Conservation (phyloP, 2,797 vertebrate genomes). For the Pseudochromis fuscus region DNA sequence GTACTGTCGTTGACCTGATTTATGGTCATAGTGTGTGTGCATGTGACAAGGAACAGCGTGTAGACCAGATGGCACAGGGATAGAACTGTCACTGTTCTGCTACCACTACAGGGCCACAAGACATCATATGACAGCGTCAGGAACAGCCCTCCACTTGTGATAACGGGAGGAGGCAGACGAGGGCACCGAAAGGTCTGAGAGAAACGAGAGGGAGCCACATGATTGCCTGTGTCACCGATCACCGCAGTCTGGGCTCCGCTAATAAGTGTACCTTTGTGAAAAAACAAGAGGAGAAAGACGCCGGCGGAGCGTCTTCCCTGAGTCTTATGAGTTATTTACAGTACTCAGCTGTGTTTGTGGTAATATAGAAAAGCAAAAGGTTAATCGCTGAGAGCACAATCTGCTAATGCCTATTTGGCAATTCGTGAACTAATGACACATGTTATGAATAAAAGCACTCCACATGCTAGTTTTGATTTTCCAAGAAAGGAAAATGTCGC, state of each 20-base stretch:
- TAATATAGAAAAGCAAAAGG: constrained; percentile 37
- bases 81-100: constrained; percentile 96
- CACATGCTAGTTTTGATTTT: constrained; percentile 42
- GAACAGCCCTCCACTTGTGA: constrained; percentile 86
- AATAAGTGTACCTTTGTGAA: constrained; percentile 75
- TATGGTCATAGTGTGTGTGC: constrained; percentile 43
- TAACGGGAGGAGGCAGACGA: constrained; percentile 47
- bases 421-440: constrained; percentile 58
- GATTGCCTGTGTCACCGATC: constrained; percentile 78
- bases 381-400: constrained; percentile 40
- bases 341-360: constrained; percentile 24
- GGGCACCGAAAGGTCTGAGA: constrained; percentile 75
- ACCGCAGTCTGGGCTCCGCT: constrained; percentile 51
- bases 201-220: constrained; percentile 73
- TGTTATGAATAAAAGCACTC: constrained; percentile 43
- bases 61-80: constrained; percentile 87
- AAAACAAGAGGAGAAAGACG: constrained; percentile 15
- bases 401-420: constrained; percentile 40
- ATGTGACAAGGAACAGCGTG: constrained; percentile 88
- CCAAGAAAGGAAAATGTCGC: constrained; percentile 33
- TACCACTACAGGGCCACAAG: constrained; percentile 88
- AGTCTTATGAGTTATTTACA: constrained; percentile 50
- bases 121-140: constrained; percentile 92
- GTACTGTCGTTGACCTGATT: constrained; percentile 71
- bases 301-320: neutral